Conservation (phyloP, 2,888 invertebrate genomes). For the Kryphioiulus occultus region DNA sequence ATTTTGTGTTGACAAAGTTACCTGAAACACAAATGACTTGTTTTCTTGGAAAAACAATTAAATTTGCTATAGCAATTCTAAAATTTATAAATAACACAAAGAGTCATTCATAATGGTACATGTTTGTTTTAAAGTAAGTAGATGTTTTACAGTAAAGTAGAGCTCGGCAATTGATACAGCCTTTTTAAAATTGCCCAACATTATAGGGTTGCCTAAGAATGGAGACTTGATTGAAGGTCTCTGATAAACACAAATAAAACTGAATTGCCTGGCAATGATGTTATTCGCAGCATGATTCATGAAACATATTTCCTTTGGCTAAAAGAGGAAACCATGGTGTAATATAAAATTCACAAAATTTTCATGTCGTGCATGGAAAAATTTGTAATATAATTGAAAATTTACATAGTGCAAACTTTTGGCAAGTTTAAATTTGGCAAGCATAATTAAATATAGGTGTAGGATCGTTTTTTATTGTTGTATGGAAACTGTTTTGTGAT, state of each 20-base stretch:
- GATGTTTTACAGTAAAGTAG: no score
- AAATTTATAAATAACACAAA: no score
- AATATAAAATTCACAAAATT: background rate
- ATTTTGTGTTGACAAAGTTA: no score
- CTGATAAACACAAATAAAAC: background rate
- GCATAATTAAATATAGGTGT: background rate
- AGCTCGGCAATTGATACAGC: no score
- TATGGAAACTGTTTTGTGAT: background rate
- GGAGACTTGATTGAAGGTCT: background rate
- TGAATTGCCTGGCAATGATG: background rate
- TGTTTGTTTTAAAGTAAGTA: no score
- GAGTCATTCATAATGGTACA: no score
- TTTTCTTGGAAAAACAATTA: no score
- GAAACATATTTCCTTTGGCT: constrained; percentile 16
- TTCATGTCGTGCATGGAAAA: background rate
- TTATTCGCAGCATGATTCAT: background rate
- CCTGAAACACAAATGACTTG: no score
- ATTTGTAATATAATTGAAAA: constrained; percentile 3
- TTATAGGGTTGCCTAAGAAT: background rate
- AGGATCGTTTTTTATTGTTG: background rate
- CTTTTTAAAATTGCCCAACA: background rate
- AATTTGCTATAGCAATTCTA: no score
- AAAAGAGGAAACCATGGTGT: background rate
- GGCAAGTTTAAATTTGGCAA: background rate
- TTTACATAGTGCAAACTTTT: background rate